A percentile compares a stretch with the other conserved stretches of the same genome.
These are phyloP conservation scores for Lampris incognitus DNA, from an alignment of 2,113 vertebrate species.

Conservation along the genomic window DNA sequence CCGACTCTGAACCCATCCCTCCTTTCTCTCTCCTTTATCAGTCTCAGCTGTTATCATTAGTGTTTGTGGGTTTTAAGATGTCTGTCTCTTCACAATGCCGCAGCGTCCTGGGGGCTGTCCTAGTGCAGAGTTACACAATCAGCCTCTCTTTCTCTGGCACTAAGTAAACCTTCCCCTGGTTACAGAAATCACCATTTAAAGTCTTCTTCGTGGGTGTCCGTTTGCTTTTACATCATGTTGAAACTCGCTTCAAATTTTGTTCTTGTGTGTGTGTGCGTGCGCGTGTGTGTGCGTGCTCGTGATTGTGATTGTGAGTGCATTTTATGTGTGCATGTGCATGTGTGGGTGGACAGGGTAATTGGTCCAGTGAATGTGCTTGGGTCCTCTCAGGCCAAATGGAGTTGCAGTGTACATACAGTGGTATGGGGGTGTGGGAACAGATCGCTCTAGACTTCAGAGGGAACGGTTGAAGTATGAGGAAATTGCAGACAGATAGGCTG, in stretches of 20 bases:
- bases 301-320: slow-evolving; percentile 9
- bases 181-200: slow-evolving; percentile 59
- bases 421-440: slow-evolving; percentile 77
- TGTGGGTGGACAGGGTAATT: slow-evolving; percentile 69
- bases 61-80: slow-evolving; percentile 34
- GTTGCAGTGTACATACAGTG: slow-evolving; percentile 57
- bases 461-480: slow-evolving; percentile 72
- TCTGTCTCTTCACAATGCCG: slow-evolving; percentile 34
- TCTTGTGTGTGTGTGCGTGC: slow-evolving; percentile 4
- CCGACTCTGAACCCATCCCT: slow-evolving; percentile 4
- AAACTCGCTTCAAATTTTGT: slow-evolving; percentile 40
- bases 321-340: slow-evolving; percentile 27
- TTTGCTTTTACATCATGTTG: slow-evolving; percentile 49
- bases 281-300: background rate
- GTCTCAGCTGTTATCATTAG: slow-evolving; percentile 32
- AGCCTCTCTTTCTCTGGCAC: slow-evolving; percentile 16
- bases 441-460: slow-evolving; percentile 69
- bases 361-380: slow-evolving; percentile 55
- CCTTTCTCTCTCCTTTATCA: slow-evolving; percentile 3
- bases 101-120: slow-evolving; percentile 36
- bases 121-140: slow-evolving; percentile 42
- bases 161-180: slow-evolving; percentile 56
- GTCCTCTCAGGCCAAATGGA: slow-evolving; percentile 51
- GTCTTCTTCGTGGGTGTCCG: slow-evolving; percentile 63
- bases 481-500: slow-evolving; percentile 74